A percentile compares a stretch with the other conserved stretches of the same genome.
These are phyloP conservation scores for Epinephelus lanceolatus DNA, from an alignment of 2,113 vertebrate species.

Conservation along the genomic window DNA sequence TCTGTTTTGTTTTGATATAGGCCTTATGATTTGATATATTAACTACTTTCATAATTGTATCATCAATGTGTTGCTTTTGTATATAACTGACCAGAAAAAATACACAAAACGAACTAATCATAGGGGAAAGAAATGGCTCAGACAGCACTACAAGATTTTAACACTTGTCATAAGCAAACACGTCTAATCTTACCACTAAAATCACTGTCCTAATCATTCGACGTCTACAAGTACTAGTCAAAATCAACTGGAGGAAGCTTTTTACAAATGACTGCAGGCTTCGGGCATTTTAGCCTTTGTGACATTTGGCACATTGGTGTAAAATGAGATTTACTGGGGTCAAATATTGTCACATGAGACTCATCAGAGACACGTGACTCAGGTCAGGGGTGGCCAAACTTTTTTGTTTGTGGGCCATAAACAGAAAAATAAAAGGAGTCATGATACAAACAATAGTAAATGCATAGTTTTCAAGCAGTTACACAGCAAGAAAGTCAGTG, in stretches of 20 bases:
- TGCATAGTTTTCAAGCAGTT: too few species aligned
- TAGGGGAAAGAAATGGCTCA: neutral
- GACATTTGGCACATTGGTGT: neutral
- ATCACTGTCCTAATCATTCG: neutral
- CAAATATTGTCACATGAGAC: neutral
- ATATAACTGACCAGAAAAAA: too few species aligned
- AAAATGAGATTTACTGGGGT: neutral
- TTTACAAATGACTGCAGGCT: neutral
- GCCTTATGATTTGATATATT: too few species aligned
- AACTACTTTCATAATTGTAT: too few species aligned
- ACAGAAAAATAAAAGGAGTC: too few species aligned
- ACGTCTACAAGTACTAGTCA: neutral
- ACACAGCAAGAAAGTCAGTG: too few species aligned
- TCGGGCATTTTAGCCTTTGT: neutral
- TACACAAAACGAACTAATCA: too few species aligned
- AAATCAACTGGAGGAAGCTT: neutral
- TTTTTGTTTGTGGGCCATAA: too few species aligned
- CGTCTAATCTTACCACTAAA: neutral
- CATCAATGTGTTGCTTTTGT: too few species aligned
- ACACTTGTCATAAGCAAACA: neutral
- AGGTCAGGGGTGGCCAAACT: rapidly evolving
- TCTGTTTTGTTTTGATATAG: too few species aligned
- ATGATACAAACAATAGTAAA: too few species aligned
- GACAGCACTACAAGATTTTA: neutral
- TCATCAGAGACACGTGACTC: neutral